Conservation (phyloP, 2,113 vertebrate species). For the Nestor notabilis region DNA sequence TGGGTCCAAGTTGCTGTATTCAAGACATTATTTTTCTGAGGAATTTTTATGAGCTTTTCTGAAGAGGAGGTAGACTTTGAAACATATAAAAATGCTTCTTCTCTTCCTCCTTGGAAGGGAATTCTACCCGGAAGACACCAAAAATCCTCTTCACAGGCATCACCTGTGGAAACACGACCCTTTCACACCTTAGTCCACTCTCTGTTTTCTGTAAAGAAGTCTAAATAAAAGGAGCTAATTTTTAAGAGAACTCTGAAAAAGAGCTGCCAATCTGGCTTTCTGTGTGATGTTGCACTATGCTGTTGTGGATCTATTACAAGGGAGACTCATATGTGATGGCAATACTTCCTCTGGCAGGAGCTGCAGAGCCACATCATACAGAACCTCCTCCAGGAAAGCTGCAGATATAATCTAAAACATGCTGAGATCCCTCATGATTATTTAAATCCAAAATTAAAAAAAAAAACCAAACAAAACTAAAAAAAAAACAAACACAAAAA, state of each 20-base stretch:
- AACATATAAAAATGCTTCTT: background rate
- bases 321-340: background rate
- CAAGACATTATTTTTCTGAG: background rate
- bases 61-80: background rate
- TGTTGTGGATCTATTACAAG: background rate
- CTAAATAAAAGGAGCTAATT: background rate
- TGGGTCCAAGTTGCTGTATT: background rate
- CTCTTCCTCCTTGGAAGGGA: background rate
- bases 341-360: constrained; percentile 1
- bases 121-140: background rate
- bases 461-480: too few relatives aligned
- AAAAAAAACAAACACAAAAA: too few relatives aligned
- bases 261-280: background rate
- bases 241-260: background rate
- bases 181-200: background rate
- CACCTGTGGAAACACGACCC: background rate
- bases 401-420: constrained; percentile 3
- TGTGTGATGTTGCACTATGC: background rate
- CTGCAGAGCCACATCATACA: background rate
- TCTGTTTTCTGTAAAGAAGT: background rate
- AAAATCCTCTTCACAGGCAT: background rate
- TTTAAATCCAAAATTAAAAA: constrained; percentile 12
- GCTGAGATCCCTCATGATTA: background rate
- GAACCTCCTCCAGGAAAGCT: background rate
- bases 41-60: background rate